A percentile compares a stretch with the other conserved stretches of the same genome.
phyloP scores from a whole-genome alignment of 2,888 invertebrate genomes.

The Amblyteles armatorius region DNA sequence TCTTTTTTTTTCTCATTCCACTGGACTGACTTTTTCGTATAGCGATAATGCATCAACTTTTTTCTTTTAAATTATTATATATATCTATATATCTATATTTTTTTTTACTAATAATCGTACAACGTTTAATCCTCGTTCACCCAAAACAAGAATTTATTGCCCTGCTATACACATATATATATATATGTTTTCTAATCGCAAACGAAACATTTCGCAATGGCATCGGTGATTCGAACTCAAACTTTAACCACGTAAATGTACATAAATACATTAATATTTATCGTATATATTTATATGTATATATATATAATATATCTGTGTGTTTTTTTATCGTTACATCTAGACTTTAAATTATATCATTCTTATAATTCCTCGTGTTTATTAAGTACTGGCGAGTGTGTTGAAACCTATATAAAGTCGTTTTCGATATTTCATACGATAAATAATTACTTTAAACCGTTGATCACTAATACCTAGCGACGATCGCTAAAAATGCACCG shows the following conservation, averaged over 20 bases:
- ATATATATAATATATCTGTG: constrained; percentile 35
- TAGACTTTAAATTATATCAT: constrained; percentile 63
- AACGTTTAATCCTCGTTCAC: constrained; percentile 45
- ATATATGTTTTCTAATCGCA: constrained; percentile 35
- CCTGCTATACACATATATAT: constrained; percentile 64
- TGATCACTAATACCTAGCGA: constrained; percentile 14
- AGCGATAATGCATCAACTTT: constrained; percentile 33
- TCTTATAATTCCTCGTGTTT: constrained; percentile 68
- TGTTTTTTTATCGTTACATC: constrained; percentile 68
- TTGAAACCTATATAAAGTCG: constrained; percentile 69
- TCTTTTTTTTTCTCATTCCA: constrained; percentile 66
- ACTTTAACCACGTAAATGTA: constrained; percentile 73
- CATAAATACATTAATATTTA: constrained; percentile 79
- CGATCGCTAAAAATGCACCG: constrained; percentile 43
- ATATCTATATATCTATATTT: background rate
- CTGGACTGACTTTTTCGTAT: constrained; percentile 73
- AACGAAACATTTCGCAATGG: constrained; percentile 39
- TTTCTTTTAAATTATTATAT: constrained; percentile 3
- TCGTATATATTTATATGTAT: constrained; percentile 47
- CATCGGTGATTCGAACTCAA: constrained; percentile 39
- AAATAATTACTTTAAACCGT: constrained; percentile 38
- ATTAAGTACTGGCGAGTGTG: constrained; percentile 75
- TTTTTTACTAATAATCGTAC: constrained; percentile 12
- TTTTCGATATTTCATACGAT: constrained; percentile 35
- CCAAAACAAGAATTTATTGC: constrained; percentile 57